Base-by-base conservation (phyloP, 1,140 invertebrate genomes). In the Gryon sp. region DNA sequence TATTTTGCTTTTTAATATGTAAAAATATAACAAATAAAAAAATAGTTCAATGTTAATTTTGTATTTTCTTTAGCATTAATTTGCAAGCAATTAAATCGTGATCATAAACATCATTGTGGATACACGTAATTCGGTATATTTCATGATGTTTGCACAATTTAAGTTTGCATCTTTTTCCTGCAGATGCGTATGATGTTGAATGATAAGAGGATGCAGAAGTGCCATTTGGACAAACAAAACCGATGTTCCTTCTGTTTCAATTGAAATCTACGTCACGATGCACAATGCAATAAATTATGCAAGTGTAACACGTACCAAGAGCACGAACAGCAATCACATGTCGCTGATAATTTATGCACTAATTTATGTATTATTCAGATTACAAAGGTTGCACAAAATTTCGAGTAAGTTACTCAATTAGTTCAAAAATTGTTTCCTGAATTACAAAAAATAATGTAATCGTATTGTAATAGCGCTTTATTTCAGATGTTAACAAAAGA, bases 271-370 rank as follows among this genome's bases (percentile, higher is more conserved):
- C 65, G 73, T 76, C 73, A 69, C 22, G 59, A 12, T 24, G 45
- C 18, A 53, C 53, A 43, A 22, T 53, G 57, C 59, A 69, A 70
- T 76, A 76, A 76, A 76, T 76, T 70, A 69, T 62, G 12, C 30
- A 55, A 60, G 20, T 50, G 38, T 60, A 66, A 60, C 53, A 18
- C 46, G 50, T 59, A 65, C 38, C 40, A 14, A 26, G 52, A 69
- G 38, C 38, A 53, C 53, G 26, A 60, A 43, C 28, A 38, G 30
- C 48, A 43, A 65, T 69, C 72, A 75, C 46, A 53, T 22, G 66
- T 65, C 50, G 32, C 65, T 32, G 59, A 50, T 76, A 76, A 76
- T 76, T 76, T 76, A 76, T 70, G 43, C 41, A 66, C 43, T 70
- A 65, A 50, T 65, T 76, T 76, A 76, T 65, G 48, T 55, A 43